These are phyloP conservation scores for Oophaga sylvatica DNA, from an alignment of 2,797 vertebrate species.

Conservation along the genomic window DNA sequence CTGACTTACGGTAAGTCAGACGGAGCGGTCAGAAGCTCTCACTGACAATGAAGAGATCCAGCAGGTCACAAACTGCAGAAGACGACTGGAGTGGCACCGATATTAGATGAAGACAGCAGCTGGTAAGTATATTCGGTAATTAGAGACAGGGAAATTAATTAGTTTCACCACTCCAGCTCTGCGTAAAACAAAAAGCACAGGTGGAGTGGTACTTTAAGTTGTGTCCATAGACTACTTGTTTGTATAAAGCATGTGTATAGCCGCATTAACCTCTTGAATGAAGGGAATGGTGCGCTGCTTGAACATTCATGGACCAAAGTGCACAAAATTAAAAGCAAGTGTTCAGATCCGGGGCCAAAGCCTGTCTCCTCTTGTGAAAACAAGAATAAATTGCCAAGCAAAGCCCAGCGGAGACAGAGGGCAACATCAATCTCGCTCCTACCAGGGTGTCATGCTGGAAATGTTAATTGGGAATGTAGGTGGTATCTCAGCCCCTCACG, in stretches of 20 bases:
- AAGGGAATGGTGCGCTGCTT: slow-evolving; percentile 36
- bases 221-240: background rate
- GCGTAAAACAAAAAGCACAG: no score
- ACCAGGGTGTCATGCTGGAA: slow-evolving; percentile 2
- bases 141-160: no score
- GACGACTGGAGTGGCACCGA: no score
- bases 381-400: slow-evolving; percentile 25
- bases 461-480: slow-evolving; percentile 14
- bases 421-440: slow-evolving; percentile 20
- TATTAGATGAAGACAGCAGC: no score
- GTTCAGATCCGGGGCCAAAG: slow-evolving; percentile 30
- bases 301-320: slow-evolving; percentile 35
- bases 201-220: background rate
- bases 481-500: slow-evolving; percentile 11
- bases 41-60: no score
- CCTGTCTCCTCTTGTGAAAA: slow-evolving; percentile 9
- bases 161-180: no score
- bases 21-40: no score
- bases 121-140: no score
- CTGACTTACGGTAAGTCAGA: no score
- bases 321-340: slow-evolving; percentile 53
- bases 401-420: slow-evolving; percentile 3
- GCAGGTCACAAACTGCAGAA: no score
- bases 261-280: slow-evolving; percentile 3
- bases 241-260: background rate